These are phyloP conservation scores for Maniola jurtina DNA, from an alignment of 1,140 invertebrate genomes.

Conservation along the genomic window DNA sequence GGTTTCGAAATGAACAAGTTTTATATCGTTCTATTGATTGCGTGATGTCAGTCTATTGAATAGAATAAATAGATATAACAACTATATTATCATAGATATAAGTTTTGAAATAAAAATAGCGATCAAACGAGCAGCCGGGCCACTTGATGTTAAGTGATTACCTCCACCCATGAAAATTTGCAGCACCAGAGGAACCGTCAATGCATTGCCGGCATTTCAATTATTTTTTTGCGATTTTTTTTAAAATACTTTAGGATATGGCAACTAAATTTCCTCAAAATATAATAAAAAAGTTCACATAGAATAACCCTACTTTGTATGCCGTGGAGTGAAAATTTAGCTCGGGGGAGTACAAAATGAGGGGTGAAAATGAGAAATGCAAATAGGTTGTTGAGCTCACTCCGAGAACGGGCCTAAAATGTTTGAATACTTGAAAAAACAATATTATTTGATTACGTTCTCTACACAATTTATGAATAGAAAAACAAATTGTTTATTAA, in stretches of 20 bases:
- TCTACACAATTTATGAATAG: background rate
- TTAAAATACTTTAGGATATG: background rate
- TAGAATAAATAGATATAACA: too few relatives aligned
- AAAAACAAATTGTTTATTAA: constrained; percentile 6
- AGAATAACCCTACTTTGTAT: constrained; percentile 12
- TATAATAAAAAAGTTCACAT: constrained; percentile 3
- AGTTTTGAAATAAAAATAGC: too few relatives aligned
- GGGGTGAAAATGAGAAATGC: constrained; percentile 66
- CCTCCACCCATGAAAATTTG: too few relatives aligned
- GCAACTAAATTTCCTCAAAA: background rate
- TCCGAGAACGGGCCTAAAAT: constrained; percentile 13
- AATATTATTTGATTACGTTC: constrained; percentile 9
- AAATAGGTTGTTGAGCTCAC: constrained; percentile 59
- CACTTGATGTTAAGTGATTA: too few relatives aligned
- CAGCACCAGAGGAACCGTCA: too few relatives aligned
- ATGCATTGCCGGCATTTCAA: too few relatives aligned
- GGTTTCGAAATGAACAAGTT: too few relatives aligned
- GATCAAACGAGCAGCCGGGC: too few relatives aligned
- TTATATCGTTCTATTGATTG: too few relatives aligned
- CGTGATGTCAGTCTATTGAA: too few relatives aligned
- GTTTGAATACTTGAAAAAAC: constrained; percentile 11
- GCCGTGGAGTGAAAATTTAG: constrained; percentile 44
- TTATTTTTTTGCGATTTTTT: too few relatives aligned
- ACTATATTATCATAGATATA: too few relatives aligned
- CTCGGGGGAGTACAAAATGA: constrained; percentile 46